A percentile compares a stretch with the other conserved stretches of the same genome.
phyloP scores from a whole-genome alignment of 2,797 vertebrate species.

The Liparis tanakae region DNA sequence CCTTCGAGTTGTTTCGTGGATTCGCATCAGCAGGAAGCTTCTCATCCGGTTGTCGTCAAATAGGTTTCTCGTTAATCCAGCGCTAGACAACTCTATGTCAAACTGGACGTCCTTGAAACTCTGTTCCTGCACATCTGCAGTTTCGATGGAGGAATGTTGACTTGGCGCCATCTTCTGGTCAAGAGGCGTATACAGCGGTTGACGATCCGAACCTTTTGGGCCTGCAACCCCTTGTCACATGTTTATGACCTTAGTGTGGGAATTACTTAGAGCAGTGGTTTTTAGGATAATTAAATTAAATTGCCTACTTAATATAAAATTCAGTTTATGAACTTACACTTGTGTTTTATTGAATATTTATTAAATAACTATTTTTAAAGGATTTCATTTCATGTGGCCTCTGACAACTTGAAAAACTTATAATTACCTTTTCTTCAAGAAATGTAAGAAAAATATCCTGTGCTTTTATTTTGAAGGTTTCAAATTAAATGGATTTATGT shows the following conservation, averaged over 20 bases:
- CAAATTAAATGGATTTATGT: too few species aligned
- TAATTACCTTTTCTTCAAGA: too few species aligned
- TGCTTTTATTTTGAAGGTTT: too few species aligned
- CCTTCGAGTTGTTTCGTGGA: slow-evolving; percentile 20
- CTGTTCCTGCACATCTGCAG: background rate
- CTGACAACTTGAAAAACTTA: too few species aligned
- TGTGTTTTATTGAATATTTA: too few species aligned
- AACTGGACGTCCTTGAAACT: slow-evolving; percentile 15
- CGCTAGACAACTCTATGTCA: background rate
- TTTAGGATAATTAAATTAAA: too few species aligned
- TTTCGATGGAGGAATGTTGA: background rate
- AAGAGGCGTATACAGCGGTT: background rate
- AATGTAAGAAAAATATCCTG: too few species aligned
- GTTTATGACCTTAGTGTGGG: background rate
- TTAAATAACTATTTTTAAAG: too few species aligned
- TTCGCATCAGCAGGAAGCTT: slow-evolving; percentile 39
- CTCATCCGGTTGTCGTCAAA: slow-evolving; percentile 20
- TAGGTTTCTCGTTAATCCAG: slow-evolving; percentile 29
- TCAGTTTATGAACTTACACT: too few species aligned
- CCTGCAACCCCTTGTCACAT: background rate
- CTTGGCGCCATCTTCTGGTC: slow-evolving; percentile 59
- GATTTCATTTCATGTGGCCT: too few species aligned
- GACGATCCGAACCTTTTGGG: background rate
- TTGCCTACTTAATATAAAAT: too few species aligned
- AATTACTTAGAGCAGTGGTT: background rate